These are phyloP conservation scores for Macroteleia sp. DNA, from an alignment of 2,888 invertebrate genomes.

Conservation along the genomic window DNA sequence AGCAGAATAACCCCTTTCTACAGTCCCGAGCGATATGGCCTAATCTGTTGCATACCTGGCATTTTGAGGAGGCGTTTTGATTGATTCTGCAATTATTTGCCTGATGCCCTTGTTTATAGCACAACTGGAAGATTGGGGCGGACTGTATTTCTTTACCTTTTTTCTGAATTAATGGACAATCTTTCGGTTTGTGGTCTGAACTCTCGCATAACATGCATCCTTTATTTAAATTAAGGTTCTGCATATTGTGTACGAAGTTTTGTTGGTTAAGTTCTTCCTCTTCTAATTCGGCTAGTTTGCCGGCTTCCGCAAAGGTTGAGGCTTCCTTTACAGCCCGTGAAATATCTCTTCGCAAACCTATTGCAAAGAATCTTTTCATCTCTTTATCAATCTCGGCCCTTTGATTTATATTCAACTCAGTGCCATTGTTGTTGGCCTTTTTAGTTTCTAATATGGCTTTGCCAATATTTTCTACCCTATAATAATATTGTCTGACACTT, in stretches of 20 bases:
- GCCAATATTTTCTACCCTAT: not conserved
- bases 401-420: not conserved
- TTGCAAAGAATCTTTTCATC: not conserved
- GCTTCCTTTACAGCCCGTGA: not conserved
- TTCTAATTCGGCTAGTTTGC: not conserved
- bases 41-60: not conserved
- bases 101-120: not conserved
- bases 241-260: not conserved
- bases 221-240: not conserved
- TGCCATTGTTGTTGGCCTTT: not conserved
- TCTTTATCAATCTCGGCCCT: not conserved
- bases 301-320: not conserved
- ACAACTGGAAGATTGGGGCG: slow-evolving; percentile 14
- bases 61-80: not conserved
- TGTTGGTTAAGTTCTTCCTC: not conserved
- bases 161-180: not conserved
- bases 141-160: too few species aligned
- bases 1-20: not conserved
- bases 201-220: not conserved
- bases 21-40: not conserved
- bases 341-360: not conserved
- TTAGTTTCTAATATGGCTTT: not conserved
- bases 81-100: not conserved
- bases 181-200: not conserved
- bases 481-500: not conserved